Base-by-base conservation (phyloP, 2,797 vertebrate species). In the Xerus rutilus region DNA sequence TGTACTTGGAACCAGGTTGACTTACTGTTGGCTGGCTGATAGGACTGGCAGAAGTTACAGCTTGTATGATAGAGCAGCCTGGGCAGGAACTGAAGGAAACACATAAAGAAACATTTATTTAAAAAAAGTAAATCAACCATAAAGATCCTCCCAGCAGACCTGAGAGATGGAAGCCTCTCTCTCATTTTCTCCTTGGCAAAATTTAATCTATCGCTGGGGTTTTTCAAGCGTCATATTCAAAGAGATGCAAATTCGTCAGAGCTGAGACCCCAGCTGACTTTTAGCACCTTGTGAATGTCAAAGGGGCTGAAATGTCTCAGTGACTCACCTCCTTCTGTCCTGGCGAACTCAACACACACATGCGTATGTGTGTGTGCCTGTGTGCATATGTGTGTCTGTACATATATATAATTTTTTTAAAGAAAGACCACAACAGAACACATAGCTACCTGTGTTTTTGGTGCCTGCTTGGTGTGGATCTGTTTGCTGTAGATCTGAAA, bases 181-280 rank as follows among this genome's bases (percentile, higher is more conserved):
- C 99, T 99, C 99, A 99, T 99, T 99, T 99, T 99, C 99, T 99
- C 99, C 99, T 99, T 99, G 99, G 99, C 99, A 99, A 99, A 99
- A 99, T 99, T 99, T 99, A 99, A 99, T 99, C 99, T 99, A 99
- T 98, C 98, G 98, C 98, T 99, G 98, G 98, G 98, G 98, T 98
- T 99, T 99, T 99, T 99, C 98, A 99, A 99, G 99, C 99, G 91
- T 99, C 99, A 99, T 99, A 99, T 99, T 99, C 99, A 99, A 99
- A 99, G 99, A 99, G 99, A 99, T 99, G 99, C 99, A 99, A 99
- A 99, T 99, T 99, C 98, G 98, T 99, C 99, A 98, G 99, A 99
- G 98, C 99, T 98, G 98, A 99, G 99, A 99, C 99, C 99, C 98
- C 99, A 99, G 99, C 98, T 99, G 99, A 99, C 99, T 99, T 98